A percentile compares a stretch with the other conserved stretches of the same genome.
Conservation (phyloP, 2,797 vertebrate genomes). For the Sardinella longiceps region DNA sequence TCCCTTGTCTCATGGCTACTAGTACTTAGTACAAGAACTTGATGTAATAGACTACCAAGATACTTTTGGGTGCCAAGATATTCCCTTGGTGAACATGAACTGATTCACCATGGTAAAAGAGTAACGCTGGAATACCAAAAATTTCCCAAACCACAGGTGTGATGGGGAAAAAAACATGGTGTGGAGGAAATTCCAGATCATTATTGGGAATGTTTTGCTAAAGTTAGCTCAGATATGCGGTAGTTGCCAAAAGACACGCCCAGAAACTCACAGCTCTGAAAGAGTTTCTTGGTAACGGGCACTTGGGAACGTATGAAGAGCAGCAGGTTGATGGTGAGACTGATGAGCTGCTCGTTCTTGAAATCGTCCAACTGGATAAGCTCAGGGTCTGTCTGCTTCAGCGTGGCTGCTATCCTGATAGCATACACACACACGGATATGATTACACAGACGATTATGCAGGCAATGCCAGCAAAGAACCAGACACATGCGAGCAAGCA, state of each 20-base stretch:
- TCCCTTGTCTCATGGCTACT: no score
- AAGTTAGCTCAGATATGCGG: no score
- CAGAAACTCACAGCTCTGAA: constrained; percentile 73
- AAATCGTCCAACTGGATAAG: constrained; percentile 72
- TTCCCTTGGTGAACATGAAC: no score
- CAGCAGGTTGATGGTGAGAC: constrained; percentile 73
- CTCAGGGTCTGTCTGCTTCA: constrained; percentile 71
- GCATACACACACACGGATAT: background rate
- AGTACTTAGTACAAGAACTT: no score
- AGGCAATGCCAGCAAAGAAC: background rate
- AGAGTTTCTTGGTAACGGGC: constrained; percentile 73
- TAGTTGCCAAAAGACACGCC: background rate
- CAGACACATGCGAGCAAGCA: background rate
- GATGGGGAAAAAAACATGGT: no score
- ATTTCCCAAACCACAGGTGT: no score
- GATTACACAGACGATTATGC: background rate
- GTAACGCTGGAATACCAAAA: no score
- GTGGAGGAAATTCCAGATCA: no score
- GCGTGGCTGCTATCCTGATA: constrained; percentile 67
- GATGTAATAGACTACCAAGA: no score
- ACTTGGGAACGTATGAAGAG: constrained; percentile 74
- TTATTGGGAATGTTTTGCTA: no score
- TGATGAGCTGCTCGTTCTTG: constrained; percentile 76
- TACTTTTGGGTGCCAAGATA: no score
- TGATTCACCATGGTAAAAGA: no score